Evolutionary conservation across 35 echinoderm and acorn worm genomes (phyloP), one percentile per base, ranked within the genome.

Genomic region (Anneissia japonica): DNA sequence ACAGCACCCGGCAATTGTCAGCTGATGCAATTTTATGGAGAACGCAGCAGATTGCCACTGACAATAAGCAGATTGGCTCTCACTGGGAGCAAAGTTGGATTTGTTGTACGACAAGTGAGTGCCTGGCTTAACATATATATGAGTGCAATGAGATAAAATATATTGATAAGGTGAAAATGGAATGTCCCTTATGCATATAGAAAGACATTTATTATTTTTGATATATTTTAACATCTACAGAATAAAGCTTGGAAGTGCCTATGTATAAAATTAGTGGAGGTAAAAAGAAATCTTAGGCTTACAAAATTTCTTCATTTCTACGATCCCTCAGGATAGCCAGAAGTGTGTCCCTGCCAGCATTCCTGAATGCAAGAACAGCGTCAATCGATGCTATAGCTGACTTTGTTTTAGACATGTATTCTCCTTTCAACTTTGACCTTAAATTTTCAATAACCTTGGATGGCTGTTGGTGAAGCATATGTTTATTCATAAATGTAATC

Each of bases 341-440:
- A 34, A 97, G 82, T 31, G 88, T 85, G 36, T 97, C 83, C 55
- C 90, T 90, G 2, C 94, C 85, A 13, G 94, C 80, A 21, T 39
- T 51, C 0, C 94, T 76, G 82, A 93, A 92, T 72, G 94, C 87
- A 36, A 90, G 39, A 31, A 97, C 78, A 45, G 93, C 88, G 64
- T 97, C 81, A 29, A 97, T 41, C 46, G 85, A 97, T 1, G 94
- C 91, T 45, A 86, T 87, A 6, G 91, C 88, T 21, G 94, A 97
- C 38, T 93, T 83, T 55, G 91, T 83, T 79, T 93, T 88, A 43
- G 91, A 83, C 1, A 97, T 76, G n/a, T 83, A 39, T 17, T 93
- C 88, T 19, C 51, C 51, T 64, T 64, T 64, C 26, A 64, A 64
- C 2, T 64, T 64, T 64, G 51, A 64, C 51, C 51, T 64, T 64